These are phyloP conservation scores for Propithecus deckenii DNA, from an alignment of 2,797 vertebrate species.

Conservation along the genomic window DNA sequence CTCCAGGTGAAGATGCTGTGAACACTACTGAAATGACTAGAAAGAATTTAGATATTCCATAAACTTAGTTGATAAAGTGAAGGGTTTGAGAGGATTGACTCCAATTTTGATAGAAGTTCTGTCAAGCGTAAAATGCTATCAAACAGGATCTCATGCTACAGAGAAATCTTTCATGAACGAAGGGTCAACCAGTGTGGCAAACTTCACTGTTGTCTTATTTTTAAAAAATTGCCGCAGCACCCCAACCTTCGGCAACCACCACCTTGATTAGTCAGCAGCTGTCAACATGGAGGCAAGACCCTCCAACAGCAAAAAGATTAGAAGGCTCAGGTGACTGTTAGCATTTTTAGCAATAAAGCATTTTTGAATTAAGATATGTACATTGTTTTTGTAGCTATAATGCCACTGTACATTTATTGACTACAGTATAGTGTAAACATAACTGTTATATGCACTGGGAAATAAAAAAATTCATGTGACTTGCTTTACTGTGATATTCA, in stretches of 20 bases:
- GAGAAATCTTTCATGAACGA: not conserved
- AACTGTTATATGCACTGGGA: not conserved
- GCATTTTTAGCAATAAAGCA: not conserved
- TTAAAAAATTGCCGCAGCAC: not conserved
- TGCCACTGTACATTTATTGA: not conserved
- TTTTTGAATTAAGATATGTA: not conserved
- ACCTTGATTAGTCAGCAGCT: not conserved
- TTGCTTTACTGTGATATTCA: not conserved
- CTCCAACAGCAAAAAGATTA: not conserved
- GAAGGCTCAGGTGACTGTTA: not conserved
- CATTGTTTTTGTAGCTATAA: not conserved
- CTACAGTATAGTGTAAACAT: not conserved
- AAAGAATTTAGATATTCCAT: not conserved
- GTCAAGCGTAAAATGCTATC: not conserved
- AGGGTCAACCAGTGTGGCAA: not conserved
- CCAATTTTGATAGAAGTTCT: not conserved
- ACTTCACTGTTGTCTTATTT: not conserved
- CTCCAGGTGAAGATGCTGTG: not conserved
- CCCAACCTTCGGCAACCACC: not conserved
- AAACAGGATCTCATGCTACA: not conserved
- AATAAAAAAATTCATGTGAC: not conserved
- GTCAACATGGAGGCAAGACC: not conserved
- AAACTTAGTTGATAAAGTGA: not conserved
- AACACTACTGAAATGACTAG: not conserved
- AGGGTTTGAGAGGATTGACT: not conserved